Evolutionary conservation across 1,140 invertebrate genomes (phyloP).

Genomic region (Drosophila lini): DNA sequence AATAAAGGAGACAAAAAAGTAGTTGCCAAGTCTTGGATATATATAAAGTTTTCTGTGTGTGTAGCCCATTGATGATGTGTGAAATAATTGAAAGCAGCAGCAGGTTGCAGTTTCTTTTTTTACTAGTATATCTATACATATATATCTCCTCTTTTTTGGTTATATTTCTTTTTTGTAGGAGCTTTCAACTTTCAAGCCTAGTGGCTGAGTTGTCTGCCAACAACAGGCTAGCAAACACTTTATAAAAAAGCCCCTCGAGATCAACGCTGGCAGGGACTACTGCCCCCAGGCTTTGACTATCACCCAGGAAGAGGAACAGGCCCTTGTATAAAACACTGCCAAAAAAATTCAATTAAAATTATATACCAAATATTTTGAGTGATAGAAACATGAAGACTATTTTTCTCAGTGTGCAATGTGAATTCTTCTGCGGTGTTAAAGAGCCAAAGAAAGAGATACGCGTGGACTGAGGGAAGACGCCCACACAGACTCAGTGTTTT

Average conservation of each 20-base stretch:
- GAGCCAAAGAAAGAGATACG: constrained; percentile 23
- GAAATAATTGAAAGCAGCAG: constrained; percentile 74
- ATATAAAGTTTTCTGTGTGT: background rate
- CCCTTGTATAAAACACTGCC: constrained; percentile 8
- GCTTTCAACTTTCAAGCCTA: constrained; percentile 53
- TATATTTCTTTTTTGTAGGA: constrained; percentile 1
- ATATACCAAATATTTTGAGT: background rate
- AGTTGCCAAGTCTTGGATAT: constrained; percentile 2
- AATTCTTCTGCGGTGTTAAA: constrained; percentile 65
- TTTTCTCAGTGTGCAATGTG: constrained; percentile 33
- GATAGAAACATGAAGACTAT: rapidly evolving
- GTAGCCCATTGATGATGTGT: constrained; percentile 66
- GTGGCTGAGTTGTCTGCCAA: constrained; percentile 75
- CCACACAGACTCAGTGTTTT: constrained; percentile 21
- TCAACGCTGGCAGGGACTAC: constrained; percentile 29
- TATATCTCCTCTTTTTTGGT: background rate
- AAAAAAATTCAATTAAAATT: background rate
- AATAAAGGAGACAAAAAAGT: background rate
- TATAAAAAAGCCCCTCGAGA: constrained; percentile 37
- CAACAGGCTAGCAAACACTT: constrained; percentile 77
- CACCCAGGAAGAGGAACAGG: constrained; percentile 26
- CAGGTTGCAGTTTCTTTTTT: constrained; percentile 28
- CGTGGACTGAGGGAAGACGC: background rate
- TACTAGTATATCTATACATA: background rate
- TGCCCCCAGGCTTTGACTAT: constrained; percentile 16